Evolutionary conservation across 2,113 vertebrate species (phyloP).

Genomic region (Pelmatolapia mariae): DNA sequence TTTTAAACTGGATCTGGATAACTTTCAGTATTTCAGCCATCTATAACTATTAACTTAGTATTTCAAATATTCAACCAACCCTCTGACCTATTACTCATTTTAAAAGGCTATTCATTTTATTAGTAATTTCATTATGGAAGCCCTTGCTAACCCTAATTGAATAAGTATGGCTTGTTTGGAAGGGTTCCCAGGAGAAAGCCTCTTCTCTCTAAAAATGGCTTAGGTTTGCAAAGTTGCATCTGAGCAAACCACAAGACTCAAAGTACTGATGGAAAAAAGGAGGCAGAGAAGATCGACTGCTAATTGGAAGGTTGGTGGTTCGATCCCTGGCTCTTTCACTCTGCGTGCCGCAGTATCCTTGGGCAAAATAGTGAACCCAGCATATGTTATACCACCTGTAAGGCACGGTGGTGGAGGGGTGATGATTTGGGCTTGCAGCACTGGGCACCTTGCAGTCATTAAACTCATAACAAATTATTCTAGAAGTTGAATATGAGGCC

Average conservation of each 20-base stretch:
- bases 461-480: not conserved
- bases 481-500: not conserved
- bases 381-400: not conserved
- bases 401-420: not conserved
- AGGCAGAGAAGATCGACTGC: not conserved
- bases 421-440: not conserved
- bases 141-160: not conserved
- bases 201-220: not conserved
- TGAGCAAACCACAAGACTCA: not conserved
- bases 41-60: not conserved
- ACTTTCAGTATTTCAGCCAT: not conserved
- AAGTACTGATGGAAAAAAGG: not conserved
- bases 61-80: not conserved
- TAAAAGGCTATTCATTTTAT: not conserved
- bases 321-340: not conserved
- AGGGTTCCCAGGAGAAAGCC: not conserved
- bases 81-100: not conserved
- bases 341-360: rapidly evolving
- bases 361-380: not conserved
- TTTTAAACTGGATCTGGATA: not conserved
- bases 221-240: rapidly evolving
- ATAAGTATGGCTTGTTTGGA: not conserved
- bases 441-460: not conserved
- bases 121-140: not conserved
- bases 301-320: not conserved